A percentile compares a stretch with the other conserved stretches of the same genome.
Evolutionary conservation across 2,113 vertebrate species (phyloP).

Genomic region (Oncorhynchus mykiss): DNA sequence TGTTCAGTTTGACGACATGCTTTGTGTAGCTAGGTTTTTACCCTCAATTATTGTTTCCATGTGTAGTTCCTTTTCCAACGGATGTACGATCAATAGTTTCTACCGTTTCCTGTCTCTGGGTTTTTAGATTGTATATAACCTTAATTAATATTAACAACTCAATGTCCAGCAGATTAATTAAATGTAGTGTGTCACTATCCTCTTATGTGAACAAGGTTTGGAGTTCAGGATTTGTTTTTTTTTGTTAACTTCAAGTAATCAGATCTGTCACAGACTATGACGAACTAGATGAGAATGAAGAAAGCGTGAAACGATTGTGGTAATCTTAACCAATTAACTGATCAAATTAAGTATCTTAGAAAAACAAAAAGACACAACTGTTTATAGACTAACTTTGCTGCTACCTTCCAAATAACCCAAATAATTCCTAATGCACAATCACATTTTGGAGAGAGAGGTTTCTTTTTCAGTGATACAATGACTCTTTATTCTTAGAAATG

Average conservation of each 20-base stretch:
- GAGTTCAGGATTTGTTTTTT: slow-evolving; percentile 22
- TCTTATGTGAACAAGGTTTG: slow-evolving; percentile 18
- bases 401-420: slow-evolving; percentile 60
- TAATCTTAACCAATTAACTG: slow-evolving; percentile 33
- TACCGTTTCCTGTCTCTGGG: slow-evolving; percentile 14
- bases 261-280: slow-evolving; percentile 7
- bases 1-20: not conserved
- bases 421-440: slow-evolving; percentile 67
- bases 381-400: slow-evolving; percentile 66
- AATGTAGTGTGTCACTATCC: slow-evolving; percentile 50
- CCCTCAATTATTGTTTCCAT: too few relatives aligned
- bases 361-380: slow-evolving; percentile 55
- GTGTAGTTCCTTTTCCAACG: not conserved
- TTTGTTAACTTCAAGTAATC: slow-evolving; percentile 9
- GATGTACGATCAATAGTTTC: not conserved
- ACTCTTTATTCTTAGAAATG: slow-evolving; percentile 33
- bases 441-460: not conserved
- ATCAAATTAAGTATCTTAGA: slow-evolving; percentile 58
- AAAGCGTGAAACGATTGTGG: slow-evolving; percentile 31
- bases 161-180: slow-evolving; percentile 64
- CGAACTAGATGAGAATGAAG: slow-evolving; percentile 5
- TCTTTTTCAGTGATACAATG: not conserved
- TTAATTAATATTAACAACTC: too few relatives aligned
- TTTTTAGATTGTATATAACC: slow-evolving; percentile 22
- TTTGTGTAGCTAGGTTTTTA: not conserved